These are phyloP conservation scores for Stenopsyche tienmushanensis DNA, from an alignment of 1,140 invertebrate species.

Conservation along the genomic window DNA sequence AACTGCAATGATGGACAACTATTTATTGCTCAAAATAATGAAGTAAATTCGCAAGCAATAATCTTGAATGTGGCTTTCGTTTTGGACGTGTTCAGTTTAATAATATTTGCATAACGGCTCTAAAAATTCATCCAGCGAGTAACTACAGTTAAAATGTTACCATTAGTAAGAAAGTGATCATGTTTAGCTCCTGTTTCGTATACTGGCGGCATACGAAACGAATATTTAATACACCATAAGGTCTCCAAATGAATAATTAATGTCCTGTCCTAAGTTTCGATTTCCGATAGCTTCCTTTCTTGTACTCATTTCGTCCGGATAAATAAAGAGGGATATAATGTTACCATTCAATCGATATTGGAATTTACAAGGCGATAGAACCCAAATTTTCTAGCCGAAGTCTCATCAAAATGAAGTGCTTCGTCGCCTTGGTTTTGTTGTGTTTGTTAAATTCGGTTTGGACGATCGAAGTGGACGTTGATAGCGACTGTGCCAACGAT, in stretches of 20 bases:
- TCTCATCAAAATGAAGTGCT: conserved; percentile 5
- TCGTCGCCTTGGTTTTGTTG: conserved; percentile 11
- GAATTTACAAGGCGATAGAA: conserved; percentile 34
- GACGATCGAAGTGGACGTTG: conserved; percentile 25
- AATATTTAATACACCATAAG: not conserved
- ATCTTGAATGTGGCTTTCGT: too few species aligned
- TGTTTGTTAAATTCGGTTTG: conserved; percentile 7
- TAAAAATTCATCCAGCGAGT: too few species aligned
- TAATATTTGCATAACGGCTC: too few species aligned
- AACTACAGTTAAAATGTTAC: too few species aligned
- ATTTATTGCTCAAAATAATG: too few species aligned
- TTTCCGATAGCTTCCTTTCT: conserved; percentile 34
- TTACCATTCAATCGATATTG: conserved; percentile 29
- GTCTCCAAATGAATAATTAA: conserved; percentile 32
- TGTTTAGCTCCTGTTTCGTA: too few species aligned
- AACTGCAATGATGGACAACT: too few species aligned
- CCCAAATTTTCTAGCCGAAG: conserved; percentile 1
- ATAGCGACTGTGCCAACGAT: conserved; percentile 38
- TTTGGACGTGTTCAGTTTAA: too few species aligned
- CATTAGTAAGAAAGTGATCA: too few species aligned
- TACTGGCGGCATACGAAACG: too few species aligned
- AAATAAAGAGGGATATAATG: conserved; percentile 34
- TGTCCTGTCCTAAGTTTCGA: conserved; percentile 23
- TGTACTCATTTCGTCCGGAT: conserved; percentile 33
- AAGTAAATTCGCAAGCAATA: too few species aligned